Conservation (phyloP, 2,113 vertebrate species). For the Calcarius ornatus region DNA sequence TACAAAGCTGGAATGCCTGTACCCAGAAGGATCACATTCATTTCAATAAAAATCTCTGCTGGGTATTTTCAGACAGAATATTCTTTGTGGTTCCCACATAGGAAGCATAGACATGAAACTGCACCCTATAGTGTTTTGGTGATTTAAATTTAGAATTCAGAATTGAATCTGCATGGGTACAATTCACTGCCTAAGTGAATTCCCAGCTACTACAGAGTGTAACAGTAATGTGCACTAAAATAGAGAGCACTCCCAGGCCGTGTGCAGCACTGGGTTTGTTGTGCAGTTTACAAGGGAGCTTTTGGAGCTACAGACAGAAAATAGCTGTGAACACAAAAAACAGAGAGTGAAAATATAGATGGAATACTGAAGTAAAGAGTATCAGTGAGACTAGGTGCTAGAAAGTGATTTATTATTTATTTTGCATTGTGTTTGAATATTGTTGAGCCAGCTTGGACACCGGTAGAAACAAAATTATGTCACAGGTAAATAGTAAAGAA, state of each 20-base stretch:
- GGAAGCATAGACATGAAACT: not conserved
- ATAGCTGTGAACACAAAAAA: not conserved
- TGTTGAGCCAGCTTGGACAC: not conserved
- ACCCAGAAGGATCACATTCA: not conserved
- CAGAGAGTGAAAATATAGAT: not conserved
- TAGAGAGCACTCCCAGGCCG: not conserved
- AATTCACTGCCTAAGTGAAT: not conserved
- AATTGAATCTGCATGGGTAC: not conserved
- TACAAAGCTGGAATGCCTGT: not conserved
- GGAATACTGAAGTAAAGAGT: not conserved
- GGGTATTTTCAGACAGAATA: not conserved
- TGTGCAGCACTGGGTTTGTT: not conserved
- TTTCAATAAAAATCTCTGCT: not conserved
- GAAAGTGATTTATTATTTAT: not conserved
- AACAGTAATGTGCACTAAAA: not conserved
- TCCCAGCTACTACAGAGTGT: not conserved
- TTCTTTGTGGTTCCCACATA: not conserved
- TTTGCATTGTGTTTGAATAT: not conserved
- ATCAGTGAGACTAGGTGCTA: not conserved
- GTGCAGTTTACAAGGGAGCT: not conserved
- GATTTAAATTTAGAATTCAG: not conserved
- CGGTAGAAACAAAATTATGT: not conserved
- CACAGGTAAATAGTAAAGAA: not conserved
- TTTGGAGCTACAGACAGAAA: not conserved
- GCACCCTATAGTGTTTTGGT: not conserved